These are phyloP conservation scores for Hormiphora californensis DNA, from an alignment of 37 sponge, comb jelly and placozoan species.

Conservation along the genomic window DNA sequence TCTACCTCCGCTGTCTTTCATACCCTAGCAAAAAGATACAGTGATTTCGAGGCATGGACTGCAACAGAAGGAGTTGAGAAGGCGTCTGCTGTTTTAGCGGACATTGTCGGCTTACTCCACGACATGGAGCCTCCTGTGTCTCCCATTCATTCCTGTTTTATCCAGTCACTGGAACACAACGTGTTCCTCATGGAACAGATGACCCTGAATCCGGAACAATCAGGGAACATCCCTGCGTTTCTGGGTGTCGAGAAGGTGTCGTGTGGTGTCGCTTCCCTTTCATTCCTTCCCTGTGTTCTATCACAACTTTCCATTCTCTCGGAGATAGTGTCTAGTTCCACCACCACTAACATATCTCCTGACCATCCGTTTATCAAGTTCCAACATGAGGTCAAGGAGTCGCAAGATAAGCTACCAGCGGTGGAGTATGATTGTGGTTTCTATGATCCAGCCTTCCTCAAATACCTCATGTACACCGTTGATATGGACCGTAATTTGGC, in stretches of 20 bases:
- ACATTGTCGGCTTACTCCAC: not conserved
- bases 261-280: not conserved
- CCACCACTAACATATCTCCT: too few species aligned
- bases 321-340: too few species aligned
- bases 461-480: too few species aligned
- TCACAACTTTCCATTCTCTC: too few species aligned
- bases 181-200: not conserved
- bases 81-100: not conserved
- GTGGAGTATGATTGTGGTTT: too few species aligned
- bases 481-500: too few species aligned
- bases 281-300: not conserved
- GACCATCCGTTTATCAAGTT: too few species aligned
- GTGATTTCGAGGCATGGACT: not conserved
- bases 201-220: not conserved
- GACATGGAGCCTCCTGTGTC: not conserved
- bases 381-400: too few species aligned
- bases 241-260: constrained; percentile 20
- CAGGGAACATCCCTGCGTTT: not conserved
- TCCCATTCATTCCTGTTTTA: not conserved
- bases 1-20: not conserved
- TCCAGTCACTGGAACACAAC: not conserved
- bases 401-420: too few species aligned
- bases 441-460: too few species aligned
- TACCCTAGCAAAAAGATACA: not conserved
- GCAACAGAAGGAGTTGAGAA: not conserved